Percentiles rank a stretch among this genome's conserved stretches.
Conservation (phyloP, 2,113 vertebrate species). For the Protobothrops flavoviridis region DNA sequence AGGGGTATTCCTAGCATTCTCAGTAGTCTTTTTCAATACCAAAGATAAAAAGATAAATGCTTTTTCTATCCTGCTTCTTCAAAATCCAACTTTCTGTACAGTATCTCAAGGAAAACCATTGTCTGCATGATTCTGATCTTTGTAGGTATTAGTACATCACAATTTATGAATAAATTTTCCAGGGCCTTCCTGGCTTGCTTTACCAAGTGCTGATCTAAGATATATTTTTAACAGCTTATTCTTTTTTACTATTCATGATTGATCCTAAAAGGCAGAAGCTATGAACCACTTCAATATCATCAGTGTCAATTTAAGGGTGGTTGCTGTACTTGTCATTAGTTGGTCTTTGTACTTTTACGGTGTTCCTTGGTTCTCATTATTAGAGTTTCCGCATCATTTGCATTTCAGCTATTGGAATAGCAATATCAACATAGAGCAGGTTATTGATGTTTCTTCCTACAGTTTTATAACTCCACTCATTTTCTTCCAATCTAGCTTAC, state of each 20-base stretch:
- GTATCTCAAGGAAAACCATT: neutral
- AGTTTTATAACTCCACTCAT: neutral
- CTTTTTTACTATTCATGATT: neutral
- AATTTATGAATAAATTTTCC: neutral
- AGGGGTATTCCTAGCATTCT: neutral
- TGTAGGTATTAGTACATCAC: neutral
- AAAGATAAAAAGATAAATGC: neutral
- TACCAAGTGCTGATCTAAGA: neutral
- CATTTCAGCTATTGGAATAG: neutral
- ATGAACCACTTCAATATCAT: neutral
- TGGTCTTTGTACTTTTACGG: neutral
- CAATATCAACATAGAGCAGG: neutral
- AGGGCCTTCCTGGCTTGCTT: neutral
- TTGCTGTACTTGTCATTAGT: neutral
- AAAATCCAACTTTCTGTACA: neutral
- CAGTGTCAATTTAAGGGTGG: neutral
- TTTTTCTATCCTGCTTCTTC: neutral
- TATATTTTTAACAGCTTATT: neutral
- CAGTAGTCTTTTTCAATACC: neutral
- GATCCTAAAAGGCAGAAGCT: neutral
- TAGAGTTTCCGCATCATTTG: neutral
- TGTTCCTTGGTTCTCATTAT: neutral
- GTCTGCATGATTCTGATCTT: neutral
- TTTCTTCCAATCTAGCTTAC: neutral
- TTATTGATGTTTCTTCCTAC: neutral